These are phyloP conservation scores for Anneissia japonica DNA, from an alignment of 35 echinoderm and acorn worm species.

Conservation along the genomic window DNA sequence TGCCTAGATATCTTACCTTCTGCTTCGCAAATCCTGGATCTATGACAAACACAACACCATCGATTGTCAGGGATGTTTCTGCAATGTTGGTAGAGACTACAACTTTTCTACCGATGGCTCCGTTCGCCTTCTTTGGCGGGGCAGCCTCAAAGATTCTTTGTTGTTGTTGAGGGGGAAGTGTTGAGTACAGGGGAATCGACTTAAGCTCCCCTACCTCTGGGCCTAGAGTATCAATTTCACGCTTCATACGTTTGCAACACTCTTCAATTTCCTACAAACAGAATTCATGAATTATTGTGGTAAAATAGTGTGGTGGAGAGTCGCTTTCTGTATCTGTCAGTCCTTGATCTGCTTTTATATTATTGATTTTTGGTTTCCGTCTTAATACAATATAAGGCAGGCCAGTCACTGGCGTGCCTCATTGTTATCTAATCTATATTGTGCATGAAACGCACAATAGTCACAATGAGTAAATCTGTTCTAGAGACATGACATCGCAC, in stretches of 20 bases:
- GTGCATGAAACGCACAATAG: no score
- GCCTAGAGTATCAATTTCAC: constrained; percentile 71
- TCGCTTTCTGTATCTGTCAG: no score
- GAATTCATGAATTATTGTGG: no score
- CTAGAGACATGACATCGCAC: no score
- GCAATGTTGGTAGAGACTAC: constrained; percentile 97
- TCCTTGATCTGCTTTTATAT: no score
- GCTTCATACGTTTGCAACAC: constrained; percentile 85
- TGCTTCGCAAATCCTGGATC: constrained; percentile 97
- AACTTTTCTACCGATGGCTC: constrained; percentile 84
- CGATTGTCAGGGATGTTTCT: constrained; percentile 91
- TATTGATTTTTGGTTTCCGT: no score
- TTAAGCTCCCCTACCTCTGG: constrained; percentile 85
- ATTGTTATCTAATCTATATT: no score
- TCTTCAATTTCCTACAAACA: constrained; percentile 86
- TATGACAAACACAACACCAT: constrained; percentile 97
- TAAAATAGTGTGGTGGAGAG: no score
- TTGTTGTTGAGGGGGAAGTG: constrained; percentile 76
- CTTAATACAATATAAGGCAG: no score
- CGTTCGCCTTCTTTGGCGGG: constrained; percentile 84
- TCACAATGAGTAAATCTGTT: no score
- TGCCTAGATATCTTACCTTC: constrained; percentile 48
- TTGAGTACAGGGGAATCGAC: constrained; percentile 93
- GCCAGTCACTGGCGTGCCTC: no score
- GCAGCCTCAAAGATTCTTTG: constrained; percentile 90